A percentile compares a stretch with the other conserved stretches of the same genome.
Conservation (phyloP, 2,888 invertebrate genomes). For the Drosophila lacicola region DNA sequence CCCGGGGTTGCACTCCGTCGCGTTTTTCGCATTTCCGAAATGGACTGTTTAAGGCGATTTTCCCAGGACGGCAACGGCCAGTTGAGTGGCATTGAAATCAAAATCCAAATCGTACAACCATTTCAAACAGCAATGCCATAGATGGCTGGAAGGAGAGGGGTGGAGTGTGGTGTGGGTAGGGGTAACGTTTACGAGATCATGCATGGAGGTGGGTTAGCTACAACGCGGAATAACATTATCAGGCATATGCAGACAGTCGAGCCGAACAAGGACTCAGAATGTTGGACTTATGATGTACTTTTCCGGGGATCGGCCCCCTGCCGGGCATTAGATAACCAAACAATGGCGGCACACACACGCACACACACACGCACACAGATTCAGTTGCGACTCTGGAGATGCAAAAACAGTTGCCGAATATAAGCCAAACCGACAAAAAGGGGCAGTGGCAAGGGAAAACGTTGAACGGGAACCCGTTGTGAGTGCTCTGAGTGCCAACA, state of each 20-base stretch:
- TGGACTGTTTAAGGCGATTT: conserved; percentile 80
- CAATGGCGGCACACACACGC: conserved; percentile 55
- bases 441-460: background rate
- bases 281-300: conserved; percentile 71
- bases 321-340: conserved; percentile 71
- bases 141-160: background rate
- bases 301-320: conserved; percentile 38
- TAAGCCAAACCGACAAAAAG: conserved; percentile 32
- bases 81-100: conserved; percentile 81
- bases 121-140: conserved; percentile 57
- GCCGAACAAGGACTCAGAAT: conserved; percentile 31
- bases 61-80: conserved; percentile 71
- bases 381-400: conserved; percentile 27
- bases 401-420: conserved; percentile 37
- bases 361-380: conserved; percentile 5
- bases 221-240: conserved; percentile 60
- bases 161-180: background rate
- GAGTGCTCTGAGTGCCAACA: conserved; percentile 43
- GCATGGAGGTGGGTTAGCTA: conserved; percentile 9
- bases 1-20: conserved; percentile 51
- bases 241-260: conserved; percentile 59
- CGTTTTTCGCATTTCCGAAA: conserved; percentile 68
- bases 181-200: conserved; percentile 11
- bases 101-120: conserved; percentile 78
- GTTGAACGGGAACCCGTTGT: background rate